phyloP scores from a whole-genome alignment of 2,797 vertebrate species.

The Lagodon rhomboides region DNA sequence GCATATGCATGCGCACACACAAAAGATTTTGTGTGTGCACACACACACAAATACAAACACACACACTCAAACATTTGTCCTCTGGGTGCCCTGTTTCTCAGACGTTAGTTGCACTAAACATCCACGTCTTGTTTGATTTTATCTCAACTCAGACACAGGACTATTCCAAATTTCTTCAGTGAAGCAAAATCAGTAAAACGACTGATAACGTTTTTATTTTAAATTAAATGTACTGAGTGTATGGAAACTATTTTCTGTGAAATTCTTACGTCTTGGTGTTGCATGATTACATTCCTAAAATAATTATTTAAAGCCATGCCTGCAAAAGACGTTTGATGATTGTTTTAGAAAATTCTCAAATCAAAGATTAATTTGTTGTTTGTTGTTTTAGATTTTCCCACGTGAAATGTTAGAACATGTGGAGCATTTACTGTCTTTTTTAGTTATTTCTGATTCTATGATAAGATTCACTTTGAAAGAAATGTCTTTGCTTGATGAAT shows the following conservation, averaged over 20 bases:
- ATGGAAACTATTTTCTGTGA: conserved; percentile 5
- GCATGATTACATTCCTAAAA: not conserved
- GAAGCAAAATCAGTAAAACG: too few species aligned
- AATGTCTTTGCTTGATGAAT: not conserved
- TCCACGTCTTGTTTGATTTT: not conserved
- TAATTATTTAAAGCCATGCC: not conserved
- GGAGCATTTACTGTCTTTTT: not conserved
- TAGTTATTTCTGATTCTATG: not conserved
- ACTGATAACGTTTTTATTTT: not conserved
- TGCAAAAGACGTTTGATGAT: not conserved
- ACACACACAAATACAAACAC: conserved; percentile 15
- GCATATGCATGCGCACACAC: conserved; percentile 4
- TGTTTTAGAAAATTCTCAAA: not conserved
- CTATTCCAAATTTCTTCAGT: too few species aligned
- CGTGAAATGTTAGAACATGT: not conserved
- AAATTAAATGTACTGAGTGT: not conserved
- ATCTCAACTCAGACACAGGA: not conserved
- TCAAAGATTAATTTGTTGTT: not conserved
- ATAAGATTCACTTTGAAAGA: not conserved
- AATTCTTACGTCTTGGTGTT: not conserved
- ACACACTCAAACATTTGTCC: conserved; percentile 6
- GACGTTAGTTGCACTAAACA: not conserved
- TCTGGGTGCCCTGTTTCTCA: not conserved
- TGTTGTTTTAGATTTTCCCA: not conserved
- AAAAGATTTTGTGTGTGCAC: not conserved